Percentiles rank a stretch among this genome's conserved stretches.
Conservation (phyloP, 2,113 vertebrate species). For the Osmerus mordax region DNA sequence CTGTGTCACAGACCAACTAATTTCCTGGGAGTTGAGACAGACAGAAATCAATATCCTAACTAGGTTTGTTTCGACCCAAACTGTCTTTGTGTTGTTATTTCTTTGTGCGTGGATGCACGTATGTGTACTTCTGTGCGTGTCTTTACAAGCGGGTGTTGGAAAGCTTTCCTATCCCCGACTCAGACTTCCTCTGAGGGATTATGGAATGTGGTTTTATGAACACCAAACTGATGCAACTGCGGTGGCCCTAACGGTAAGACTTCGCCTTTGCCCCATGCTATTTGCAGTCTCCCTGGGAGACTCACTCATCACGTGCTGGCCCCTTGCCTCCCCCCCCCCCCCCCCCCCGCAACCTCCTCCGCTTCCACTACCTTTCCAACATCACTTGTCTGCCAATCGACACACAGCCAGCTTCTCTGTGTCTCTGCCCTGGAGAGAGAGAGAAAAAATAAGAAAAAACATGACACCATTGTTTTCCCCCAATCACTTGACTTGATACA, state of each 20-base stretch:
- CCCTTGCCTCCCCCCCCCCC: background rate
- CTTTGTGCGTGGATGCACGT: slow-evolving; percentile 1
- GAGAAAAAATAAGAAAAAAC: background rate
- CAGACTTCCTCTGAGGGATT: background rate
- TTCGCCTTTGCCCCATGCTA: too few relatives aligned
- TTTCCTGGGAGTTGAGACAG: background rate
- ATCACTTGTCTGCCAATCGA: slow-evolving; percentile 10
- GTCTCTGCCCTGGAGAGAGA: background rate
- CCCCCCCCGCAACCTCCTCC: background rate
- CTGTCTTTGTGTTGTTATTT: background rate
- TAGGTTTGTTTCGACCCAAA: background rate
- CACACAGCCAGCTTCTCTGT: background rate
- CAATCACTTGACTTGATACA: slow-evolving; percentile 7
- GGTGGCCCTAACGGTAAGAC: too few relatives aligned
- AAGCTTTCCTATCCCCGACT: background rate
- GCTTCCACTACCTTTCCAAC: background rate
- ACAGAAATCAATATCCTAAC: background rate
- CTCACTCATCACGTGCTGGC: too few relatives aligned
- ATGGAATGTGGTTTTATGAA: background rate
- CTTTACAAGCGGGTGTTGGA: background rate
- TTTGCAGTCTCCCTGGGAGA: too few relatives aligned
- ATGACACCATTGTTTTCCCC: slow-evolving; percentile 20
- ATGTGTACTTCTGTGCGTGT: background rate
- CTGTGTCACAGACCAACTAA: background rate
- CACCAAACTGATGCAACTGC: background rate